Evolutionary conservation across 2,113 vertebrate genomes (phyloP).

Genomic region (Eidolon helvum): DNA sequence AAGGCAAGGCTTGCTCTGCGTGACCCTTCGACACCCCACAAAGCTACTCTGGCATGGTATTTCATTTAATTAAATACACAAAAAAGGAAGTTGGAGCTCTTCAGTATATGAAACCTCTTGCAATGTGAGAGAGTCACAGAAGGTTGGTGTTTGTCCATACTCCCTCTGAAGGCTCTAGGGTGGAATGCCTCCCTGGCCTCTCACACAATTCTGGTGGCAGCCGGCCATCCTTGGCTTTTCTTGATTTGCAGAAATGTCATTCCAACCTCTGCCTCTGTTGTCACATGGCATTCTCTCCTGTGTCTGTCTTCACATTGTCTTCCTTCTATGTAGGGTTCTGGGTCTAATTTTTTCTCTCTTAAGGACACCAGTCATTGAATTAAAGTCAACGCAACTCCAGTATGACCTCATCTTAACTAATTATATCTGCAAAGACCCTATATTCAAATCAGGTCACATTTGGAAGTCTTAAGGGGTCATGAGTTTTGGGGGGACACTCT

Average conservation of each 20-base stretch:
- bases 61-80: conserved; percentile 48
- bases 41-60: not conserved
- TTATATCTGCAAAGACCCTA: not conserved
- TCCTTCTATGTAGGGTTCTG: no score
- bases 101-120: not conserved
- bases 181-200: not conserved
- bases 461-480: not conserved
- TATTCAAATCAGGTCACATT: not conserved
- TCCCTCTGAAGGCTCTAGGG: not conserved
- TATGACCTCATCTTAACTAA: not conserved
- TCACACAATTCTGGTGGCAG: not conserved
- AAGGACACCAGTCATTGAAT: not conserved
- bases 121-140: not conserved
- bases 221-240: not conserved
- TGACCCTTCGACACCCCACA: not conserved
- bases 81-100: not conserved
- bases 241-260: not conserved
- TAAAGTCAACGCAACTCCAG: not conserved
- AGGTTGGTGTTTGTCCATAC: not conserved
- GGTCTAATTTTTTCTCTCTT: not conserved
- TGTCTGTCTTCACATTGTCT: not conserved
- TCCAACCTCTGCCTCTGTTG: not conserved
- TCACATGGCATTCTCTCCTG: not conserved
- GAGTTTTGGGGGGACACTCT: not conserved
- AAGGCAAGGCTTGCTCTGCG: not conserved